Base-by-base conservation (phyloP, 2,888 invertebrate species). In the Entomobrya proxima region DNA sequence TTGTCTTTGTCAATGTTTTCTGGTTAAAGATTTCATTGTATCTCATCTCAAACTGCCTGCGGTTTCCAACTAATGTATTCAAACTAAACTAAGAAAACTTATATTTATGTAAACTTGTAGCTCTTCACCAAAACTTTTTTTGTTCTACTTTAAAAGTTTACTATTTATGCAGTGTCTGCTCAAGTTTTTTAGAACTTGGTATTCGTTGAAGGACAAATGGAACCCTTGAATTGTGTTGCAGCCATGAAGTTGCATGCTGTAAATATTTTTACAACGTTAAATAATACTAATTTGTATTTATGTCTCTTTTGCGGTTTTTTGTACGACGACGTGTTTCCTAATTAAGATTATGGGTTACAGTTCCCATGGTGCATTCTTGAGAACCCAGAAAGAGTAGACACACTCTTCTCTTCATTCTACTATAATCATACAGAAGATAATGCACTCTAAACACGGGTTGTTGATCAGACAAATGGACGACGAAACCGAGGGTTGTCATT, bases 221-320 rank as follows among this genome's bases (percentile, higher is more conserved):
- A 61, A 61, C 61, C 61, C 61, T 74, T 74, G 74, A 69, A 69
- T 69, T 69, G 40, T 40, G 37, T 50, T 58, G 72, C 74, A 50
- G 75, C 47, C 44, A 40, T 75, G 52, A 75, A 81, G 74, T 55
- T 81, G 75, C 47, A 21, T 80, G 27, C n/a, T 35, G 76, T 44
- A 55, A 47, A 79, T 67, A 69, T 52, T 72, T 76, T 72, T 32
- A 32, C 64, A 80, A 21, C 15, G 64, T 58, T 32, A 76, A 67
- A 84, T 84, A 67, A 81, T 44, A 55, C 78, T 84, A 72, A 84
- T 77, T 84, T 84, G 55, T 74, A 79, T 85, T 85, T 85, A 79
- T 85, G 78, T 52, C 58, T 40, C 76, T 50, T 40, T 79, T 79
- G 78, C 37, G 78, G 85, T 72, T 79, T 74, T 74, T 30, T 21